Evolutionary conservation across 2,888 invertebrate species (phyloP).

Genomic region (Ethmia dodecea): DNA sequence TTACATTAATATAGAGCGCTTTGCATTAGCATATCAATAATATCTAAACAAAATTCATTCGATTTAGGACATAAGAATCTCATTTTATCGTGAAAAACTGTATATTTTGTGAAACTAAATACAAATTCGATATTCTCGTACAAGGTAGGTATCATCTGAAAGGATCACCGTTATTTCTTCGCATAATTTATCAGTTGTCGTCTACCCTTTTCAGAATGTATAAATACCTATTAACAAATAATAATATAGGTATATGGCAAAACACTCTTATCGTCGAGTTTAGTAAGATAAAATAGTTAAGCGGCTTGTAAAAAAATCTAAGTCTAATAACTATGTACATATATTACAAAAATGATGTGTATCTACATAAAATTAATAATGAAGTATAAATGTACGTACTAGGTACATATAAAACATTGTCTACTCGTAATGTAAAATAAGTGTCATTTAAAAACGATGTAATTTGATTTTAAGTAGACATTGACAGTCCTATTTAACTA

Average conservation of each 20-base stretch:
- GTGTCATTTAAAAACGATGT: no score
- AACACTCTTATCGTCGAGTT: constrained; percentile 20
- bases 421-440: no score
- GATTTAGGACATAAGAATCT: constrained; percentile 12
- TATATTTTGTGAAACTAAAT: constrained; percentile 47
- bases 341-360: constrained; percentile 47
- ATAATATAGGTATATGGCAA: background rate
- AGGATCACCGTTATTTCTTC: background rate
- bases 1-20: constrained; percentile 27
- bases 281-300: constrained; percentile 34
- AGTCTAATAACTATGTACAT: constrained; percentile 59
- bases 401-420: no score
- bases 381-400: background rate
- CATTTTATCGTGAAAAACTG: constrained; percentile 23
- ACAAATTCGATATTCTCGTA: constrained; percentile 41
- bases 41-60: constrained; percentile 31
- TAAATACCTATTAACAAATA: no score
- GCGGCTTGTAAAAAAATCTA: constrained; percentile 58
- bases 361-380: constrained; percentile 7
- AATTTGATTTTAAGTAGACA: no score
- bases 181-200: no score
- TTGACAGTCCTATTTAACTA: no score
- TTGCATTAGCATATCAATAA: constrained; percentile 36
- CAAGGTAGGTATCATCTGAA: background rate
- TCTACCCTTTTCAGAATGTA: no score